Evolutionary conservation across 2,797 vertebrate genomes (phyloP), one percentile per base, ranked within the genome.

Genomic region (Gymnothorax javanicus): DNA sequence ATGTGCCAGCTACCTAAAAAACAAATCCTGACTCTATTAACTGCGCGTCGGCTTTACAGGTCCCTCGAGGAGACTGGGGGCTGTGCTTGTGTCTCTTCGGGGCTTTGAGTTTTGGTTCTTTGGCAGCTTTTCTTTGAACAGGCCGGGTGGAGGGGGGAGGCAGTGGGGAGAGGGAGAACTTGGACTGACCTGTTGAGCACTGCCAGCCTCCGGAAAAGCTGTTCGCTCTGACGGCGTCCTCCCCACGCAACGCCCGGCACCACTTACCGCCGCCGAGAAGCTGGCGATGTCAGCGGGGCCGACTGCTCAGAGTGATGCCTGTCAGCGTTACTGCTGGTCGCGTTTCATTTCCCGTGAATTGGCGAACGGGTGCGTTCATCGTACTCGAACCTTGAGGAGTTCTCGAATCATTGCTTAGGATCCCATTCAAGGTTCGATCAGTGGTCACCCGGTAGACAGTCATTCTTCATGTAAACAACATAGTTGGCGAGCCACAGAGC

Each of bases 21-120:
- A 86, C 87, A 88, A 43, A 73, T 86, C 75, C 62, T 25, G 84
- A 86, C 84, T 88, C 79, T 64, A 83, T 88, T 86, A 86, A 85
- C 86, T 52, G 79, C 17, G 64, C 69, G 64, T 75, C 57, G 43
- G 50, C 54, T 60, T 54, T 62, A 56, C 83, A 0, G 58, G 25
- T 69, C 75, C 75, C 79, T 54, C 62, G 23, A 9, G 73, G 83
- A 73, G 56, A 50, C 58, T 13, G 62, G 73, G 73, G 56, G 84
- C 87, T 57, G 56, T 59, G 52, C 84, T 60, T 56, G 57, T 77
- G 77, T 85, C 77, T 71, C 71, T 83, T 86, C 54, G 12, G 64
- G 33, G 54, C 84, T 27, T 59, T 8, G 64, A 27, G 20, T 88
- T 86, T 86, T 75, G 79, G 86, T 88, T 81, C 54, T 59, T 75